phyloP scores from a whole-genome alignment of 1,140 invertebrate genomes.

The Drosophila lacertosa region DNA sequence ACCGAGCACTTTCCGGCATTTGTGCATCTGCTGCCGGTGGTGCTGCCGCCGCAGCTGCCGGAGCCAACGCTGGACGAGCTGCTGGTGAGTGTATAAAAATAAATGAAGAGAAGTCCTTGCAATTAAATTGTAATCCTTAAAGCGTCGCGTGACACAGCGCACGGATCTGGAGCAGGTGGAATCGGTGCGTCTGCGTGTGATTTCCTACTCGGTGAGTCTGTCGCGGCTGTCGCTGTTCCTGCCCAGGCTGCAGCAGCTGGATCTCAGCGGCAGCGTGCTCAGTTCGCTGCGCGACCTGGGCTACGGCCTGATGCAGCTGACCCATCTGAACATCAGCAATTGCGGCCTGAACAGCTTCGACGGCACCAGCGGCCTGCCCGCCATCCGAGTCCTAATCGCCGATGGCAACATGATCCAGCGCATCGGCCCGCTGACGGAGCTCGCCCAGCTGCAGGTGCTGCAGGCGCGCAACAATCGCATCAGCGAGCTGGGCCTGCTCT shows the following conservation, averaged over 20 bases:
- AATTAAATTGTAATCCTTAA: constrained; percentile 2
- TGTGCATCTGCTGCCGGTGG: constrained; percentile 85
- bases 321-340: constrained; percentile 87
- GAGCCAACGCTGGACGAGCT: constrained; percentile 86
- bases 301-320: constrained; percentile 86
- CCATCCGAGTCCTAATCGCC: constrained; percentile 86
- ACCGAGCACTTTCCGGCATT: constrained; percentile 71
- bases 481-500: constrained; percentile 79
- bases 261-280: constrained; percentile 87
- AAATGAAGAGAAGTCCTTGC: background rate
- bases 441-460: constrained; percentile 64
- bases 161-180: constrained; percentile 86
- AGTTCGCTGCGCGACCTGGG: constrained; percentile 88
- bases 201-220: constrained; percentile 86
- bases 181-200: constrained; percentile 86
- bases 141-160: constrained; percentile 84
- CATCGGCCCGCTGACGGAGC: constrained; percentile 85
- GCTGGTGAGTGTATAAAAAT: constrained; percentile 83
- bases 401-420: constrained; percentile 87
- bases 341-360: constrained; percentile 88
- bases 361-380: constrained; percentile 87
- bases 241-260: constrained; percentile 86
- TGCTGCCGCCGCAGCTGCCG: constrained; percentile 85
- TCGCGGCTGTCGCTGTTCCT: constrained; percentile 86
- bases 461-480: constrained; percentile 82